Evolutionary conservation across 2,113 vertebrate species (phyloP), one percentile per base, ranked within the genome.

Genomic region (Ramphastos sulfuratus): DNA sequence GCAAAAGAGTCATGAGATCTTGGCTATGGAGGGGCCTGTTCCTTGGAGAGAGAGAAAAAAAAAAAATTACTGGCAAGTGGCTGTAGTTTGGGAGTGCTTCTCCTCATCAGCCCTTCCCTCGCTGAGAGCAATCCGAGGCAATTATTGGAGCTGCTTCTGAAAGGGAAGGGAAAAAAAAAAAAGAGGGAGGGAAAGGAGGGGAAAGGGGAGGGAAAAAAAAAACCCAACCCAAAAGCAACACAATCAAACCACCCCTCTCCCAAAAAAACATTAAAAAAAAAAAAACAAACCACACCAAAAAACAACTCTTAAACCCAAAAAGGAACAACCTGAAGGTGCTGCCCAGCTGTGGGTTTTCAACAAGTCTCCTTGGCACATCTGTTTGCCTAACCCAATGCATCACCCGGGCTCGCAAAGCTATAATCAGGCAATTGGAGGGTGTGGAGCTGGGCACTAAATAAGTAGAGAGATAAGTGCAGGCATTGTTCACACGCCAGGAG

Each of bases 341-440:
- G 92, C 92, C 71, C 63, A 85, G 83, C 69, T 85, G 90, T 52
- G 80, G 61, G 76, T 85, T 97, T 95, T 93, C 95, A 95, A 97
- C 96, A 97, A 96, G 97, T 77, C 93, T 95, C 87, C 97, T 97
- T 97, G 96, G 97, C 97, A 97, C 97, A 98, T 97, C 97, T 98
- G 97, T 96, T 97, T 97, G 96, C 96, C 94, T 96, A 97, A 97
- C 96, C 85, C 97, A 91, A 96, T 93, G 96, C 97, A 97, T 95
- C 93, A 73, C 82, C 33, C 87, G 12, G 82, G 82, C 91, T 98
- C 96, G 82, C 67, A 96, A 97, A 96, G 97, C 95, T 97, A 97
- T 98, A 98, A 98, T 97, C 97, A 98, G 94, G 94, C 96, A 92
- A 73, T 96, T 93, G 92, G 63, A 96, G 91, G 97, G 96, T 96